A percentile compares a stretch with the other conserved stretches of the same genome.
Evolutionary conservation across 2,797 vertebrate genomes (phyloP).

Genomic region (Mormyrops attenuatus): DNA sequence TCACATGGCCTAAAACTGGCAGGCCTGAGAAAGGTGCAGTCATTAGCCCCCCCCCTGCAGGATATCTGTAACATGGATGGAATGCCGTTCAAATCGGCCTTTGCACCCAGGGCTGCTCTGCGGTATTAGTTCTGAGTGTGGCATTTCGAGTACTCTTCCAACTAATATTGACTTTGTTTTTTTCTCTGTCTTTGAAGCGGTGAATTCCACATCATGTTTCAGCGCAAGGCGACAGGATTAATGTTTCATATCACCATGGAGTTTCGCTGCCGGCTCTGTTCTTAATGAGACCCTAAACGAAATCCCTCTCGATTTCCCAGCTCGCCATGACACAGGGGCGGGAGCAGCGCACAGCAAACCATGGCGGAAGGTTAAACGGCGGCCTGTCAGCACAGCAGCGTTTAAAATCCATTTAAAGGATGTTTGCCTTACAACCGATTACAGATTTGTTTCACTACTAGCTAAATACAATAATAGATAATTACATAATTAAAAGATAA

Average conservation of each 20-base stretch:
- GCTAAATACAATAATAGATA: background rate
- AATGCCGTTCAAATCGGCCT: background rate
- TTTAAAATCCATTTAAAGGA: background rate
- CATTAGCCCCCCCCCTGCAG: background rate
- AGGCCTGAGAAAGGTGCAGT: background rate
- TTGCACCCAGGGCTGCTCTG: background rate
- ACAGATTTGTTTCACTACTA: background rate
- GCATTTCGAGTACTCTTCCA: background rate
- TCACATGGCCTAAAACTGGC: background rate
- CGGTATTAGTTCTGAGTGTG: background rate
- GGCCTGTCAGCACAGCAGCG: background rate
- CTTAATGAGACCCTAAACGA: background rate
- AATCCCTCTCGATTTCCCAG: background rate
- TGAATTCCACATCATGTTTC: background rate
- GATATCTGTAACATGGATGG: background rate
- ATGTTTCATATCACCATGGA: background rate
- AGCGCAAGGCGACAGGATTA: background rate
- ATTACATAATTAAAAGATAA: background rate
- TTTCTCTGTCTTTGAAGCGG: background rate
- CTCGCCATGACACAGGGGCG: too few species aligned
- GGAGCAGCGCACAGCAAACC: background rate
- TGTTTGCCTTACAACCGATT: background rate
- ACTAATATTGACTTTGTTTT: constrained; percentile 2
- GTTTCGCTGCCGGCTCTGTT: background rate
- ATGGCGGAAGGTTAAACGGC: background rate